phyloP scores from a whole-genome alignment of 2,888 invertebrate species.

The Tetranychus truncatus region DNA sequence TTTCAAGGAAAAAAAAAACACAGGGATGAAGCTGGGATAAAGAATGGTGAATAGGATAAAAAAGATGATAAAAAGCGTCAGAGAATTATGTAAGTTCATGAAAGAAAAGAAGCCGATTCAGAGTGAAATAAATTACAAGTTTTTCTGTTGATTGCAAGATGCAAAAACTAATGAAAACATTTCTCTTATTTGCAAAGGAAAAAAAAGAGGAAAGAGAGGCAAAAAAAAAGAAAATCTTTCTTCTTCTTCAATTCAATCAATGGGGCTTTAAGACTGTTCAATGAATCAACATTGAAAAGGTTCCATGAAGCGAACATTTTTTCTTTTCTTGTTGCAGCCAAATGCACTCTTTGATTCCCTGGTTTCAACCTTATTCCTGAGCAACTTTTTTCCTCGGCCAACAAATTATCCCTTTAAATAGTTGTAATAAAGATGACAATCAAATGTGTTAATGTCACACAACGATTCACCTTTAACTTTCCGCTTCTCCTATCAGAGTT shows the following conservation, averaged over 20 bases:
- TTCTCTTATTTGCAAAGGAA: not conserved
- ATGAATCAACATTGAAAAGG: not conserved
- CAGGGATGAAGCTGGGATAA: not conserved
- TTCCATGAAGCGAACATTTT: slow-evolving; percentile 1
- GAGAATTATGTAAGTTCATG: not conserved
- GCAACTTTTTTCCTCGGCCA: not conserved
- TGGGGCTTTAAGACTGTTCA: not conserved
- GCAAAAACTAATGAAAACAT: not conserved
- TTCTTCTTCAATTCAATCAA: not conserved
- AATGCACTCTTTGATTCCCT: not conserved
- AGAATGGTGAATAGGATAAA: not conserved
- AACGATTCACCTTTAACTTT: no score
- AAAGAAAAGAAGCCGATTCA: not conserved
- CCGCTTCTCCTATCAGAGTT: not conserved
- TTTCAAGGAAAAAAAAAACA: not conserved
- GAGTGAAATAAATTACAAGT: not conserved
- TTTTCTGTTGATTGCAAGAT: not conserved
- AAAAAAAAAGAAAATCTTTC: not conserved
- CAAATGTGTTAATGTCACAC: no score
- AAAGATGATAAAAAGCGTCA: not conserved
- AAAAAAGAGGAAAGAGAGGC: not conserved
- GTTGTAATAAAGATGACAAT: no score
- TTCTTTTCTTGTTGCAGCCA: not conserved
- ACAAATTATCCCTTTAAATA: not conserved
- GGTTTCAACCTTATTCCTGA: not conserved